phyloP scores from a whole-genome alignment of 2,888 invertebrate genomes.

The Drosophila formosana region DNA sequence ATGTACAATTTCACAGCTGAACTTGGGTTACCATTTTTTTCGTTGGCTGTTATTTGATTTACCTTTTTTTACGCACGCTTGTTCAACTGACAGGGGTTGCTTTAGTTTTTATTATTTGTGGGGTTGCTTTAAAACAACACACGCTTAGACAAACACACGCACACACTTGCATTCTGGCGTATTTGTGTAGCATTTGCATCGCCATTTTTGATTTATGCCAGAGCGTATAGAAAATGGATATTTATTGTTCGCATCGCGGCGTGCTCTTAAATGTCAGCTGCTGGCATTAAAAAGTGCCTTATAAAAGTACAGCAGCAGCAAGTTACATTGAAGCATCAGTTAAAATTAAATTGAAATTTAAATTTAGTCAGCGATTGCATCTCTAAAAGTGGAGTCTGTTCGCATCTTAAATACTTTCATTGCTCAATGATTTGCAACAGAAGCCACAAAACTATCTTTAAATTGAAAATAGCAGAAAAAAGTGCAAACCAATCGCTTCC shows the following conservation, averaged over 20 bases:
- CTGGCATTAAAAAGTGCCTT: conserved; percentile 32
- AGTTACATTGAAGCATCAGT: not conserved
- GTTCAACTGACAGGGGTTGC: conserved; percentile 36
- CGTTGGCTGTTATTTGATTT: conserved; percentile 19
- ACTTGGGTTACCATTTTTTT: conserved; percentile 42
- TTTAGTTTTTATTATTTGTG: conserved; percentile 26
- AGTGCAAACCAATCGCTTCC: conserved; percentile 6
- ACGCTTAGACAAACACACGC: conserved; percentile 13
- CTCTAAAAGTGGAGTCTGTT: no score
- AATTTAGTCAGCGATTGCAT: not conserved
- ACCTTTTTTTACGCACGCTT: not conserved
- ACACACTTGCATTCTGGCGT: conserved; percentile 55
- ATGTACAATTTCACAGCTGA: conserved; percentile 55
- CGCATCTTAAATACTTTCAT: conserved; percentile 1
- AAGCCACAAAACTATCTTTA: conserved; percentile 5
- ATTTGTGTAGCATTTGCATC: conserved; percentile 73
- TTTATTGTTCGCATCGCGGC: conserved; percentile 59
- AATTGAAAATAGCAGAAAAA: not conserved
- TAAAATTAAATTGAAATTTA: not conserved
- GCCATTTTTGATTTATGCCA: conserved; percentile 78
- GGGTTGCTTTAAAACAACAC: conserved; percentile 34
- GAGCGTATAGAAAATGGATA: conserved; percentile 62
- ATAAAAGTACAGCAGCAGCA: conserved; percentile 3
- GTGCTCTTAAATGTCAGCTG: conserved; percentile 24
- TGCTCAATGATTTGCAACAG: conserved; percentile 14